Base-by-base conservation (phyloP, 2,888 invertebrate species). In the Brachynemurus nebulosus region DNA sequence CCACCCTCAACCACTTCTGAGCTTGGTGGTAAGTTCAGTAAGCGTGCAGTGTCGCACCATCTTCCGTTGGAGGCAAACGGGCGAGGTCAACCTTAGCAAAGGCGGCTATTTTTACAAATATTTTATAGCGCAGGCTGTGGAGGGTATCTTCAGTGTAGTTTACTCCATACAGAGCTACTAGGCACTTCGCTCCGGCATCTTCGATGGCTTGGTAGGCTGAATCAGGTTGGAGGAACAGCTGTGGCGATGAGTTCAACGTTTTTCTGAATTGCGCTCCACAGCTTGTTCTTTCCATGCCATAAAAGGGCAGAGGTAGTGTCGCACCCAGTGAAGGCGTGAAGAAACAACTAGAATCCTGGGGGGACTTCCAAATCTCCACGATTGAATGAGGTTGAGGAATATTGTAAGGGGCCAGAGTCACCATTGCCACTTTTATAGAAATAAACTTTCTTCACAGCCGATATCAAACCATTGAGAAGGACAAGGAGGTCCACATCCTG, bases 231-330 rank as follows among this genome's bases (percentile, higher is more conserved):
- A 14, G 40, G 42, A 21, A 23, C 16, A 27, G 18, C 3, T 3
- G 4, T 20, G 37, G 23, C 21, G n/a, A 43, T 19, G 4, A 42
- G 19, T 14, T 2, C 6, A 12, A 2, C 12, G 23, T 42, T 42
- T 34, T 42, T 2, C n/a, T 20, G 20, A 25, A 42, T 16, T 33
- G 16, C 8, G 7, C 17, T 12, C 18, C 35, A 25, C 37, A 44
- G 14, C 23, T 47, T 44, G 2, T 9, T 44, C 36, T 40, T 44
- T 19, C 46, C 39, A 14, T 47, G 40, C 39, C 44, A 35, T 40
- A 33, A 47, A 36, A 40, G 39, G 23, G 44, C 44, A 40, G 47
- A 47, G 39, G 47, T 40, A 38, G 37, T 47, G 16, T 47, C 47
- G 45, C 45, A 45, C 17, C 37, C 44, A 41, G 37, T 47, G 25